A percentile compares a stretch with the other conserved stretches of the same genome.
These are phyloP conservation scores for Rhyacophila brunnea DNA, from an alignment of 1,140 invertebrate species.

Conservation along the genomic window DNA sequence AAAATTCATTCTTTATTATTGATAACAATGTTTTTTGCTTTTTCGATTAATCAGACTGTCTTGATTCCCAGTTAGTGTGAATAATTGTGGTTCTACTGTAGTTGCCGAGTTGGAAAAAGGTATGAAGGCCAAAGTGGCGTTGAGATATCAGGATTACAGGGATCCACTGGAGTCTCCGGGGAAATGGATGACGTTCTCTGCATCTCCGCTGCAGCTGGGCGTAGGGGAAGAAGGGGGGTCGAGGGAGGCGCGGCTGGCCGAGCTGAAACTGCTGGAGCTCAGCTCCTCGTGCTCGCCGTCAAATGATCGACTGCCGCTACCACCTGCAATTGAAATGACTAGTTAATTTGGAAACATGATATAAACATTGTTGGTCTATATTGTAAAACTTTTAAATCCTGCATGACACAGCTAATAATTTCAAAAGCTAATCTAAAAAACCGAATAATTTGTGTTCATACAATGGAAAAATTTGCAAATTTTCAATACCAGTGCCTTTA, in stretches of 20 bases:
- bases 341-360: no score
- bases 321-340: conserved; percentile 44
- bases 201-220: conserved; percentile 56
- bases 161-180: conserved; percentile 71
- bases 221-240: conserved; percentile 72
- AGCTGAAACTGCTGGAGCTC: conserved; percentile 79
- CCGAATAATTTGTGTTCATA: no score
- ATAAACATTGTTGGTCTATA: no score
- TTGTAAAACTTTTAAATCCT: no score
- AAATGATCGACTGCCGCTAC: conserved; percentile 57
- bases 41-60: not conserved
- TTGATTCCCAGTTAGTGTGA: not conserved
- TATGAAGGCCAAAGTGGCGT: not conserved
- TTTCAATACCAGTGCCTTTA: no score
- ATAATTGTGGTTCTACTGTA: not conserved
- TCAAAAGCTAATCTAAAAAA: no score
- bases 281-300: conserved; percentile 68
- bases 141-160: conserved; percentile 38
- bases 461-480: no score
- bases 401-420: no score
- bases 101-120: not conserved
- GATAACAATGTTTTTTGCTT: not conserved
- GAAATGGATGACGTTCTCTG: conserved; percentile 75
- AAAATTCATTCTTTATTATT: no score
- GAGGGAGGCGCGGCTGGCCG: conserved; percentile 73